Base-by-base conservation (phyloP, 2,113 vertebrate species). In the Ornithorhynchus anatinus region DNA sequence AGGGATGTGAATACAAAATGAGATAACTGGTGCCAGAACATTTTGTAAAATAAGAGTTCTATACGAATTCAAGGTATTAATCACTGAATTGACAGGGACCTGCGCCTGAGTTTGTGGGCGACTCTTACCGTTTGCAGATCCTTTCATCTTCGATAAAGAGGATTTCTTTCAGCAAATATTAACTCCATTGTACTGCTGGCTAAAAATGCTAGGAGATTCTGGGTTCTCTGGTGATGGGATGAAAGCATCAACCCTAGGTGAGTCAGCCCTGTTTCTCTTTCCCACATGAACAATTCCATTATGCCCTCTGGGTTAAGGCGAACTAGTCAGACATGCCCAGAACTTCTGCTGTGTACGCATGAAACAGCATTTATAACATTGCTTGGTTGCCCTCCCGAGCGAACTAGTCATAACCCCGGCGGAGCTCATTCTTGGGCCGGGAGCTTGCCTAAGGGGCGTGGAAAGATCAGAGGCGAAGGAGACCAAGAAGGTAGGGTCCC, bases 261-360 rank as follows among this genome's bases (percentile, higher is more conserved):
- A 90, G 62, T 88, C 78, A 82, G 64, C 58, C 42, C 54, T 60
- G 57, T 32, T 50, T 62, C 40, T 57, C 38, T 60, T 77, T 81
- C 72, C 79, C 73, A 86, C 84, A 90, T 88, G 86, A 87, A 81
- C 75, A 81, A 87, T 86, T 87, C 72, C 2, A 0, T 45, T 39
- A 2, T 88, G 75, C 79, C 86, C 83, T 48, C 25, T 50, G 65
- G 81, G 64, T 87, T 59, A 87, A 81, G 82, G 70, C 71, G 85
- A 88, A 90, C 84, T 65, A 6, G 75, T 76, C 69, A 86, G 73
- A 75, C 59, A 76, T 72, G 80, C 63, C 35, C 71, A 84, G 77
- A 66, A 81, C 53, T 76, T 82, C 52, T 85, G 64, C 76, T 4
- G 25, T 83, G 66, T 88, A 81, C 57, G 84, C 58, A 63, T 75